A percentile compares a stretch with the other conserved stretches of the same genome.
phyloP scores from a whole-genome alignment of 2,797 vertebrate species.

The Alexandromys oeconomus region DNA sequence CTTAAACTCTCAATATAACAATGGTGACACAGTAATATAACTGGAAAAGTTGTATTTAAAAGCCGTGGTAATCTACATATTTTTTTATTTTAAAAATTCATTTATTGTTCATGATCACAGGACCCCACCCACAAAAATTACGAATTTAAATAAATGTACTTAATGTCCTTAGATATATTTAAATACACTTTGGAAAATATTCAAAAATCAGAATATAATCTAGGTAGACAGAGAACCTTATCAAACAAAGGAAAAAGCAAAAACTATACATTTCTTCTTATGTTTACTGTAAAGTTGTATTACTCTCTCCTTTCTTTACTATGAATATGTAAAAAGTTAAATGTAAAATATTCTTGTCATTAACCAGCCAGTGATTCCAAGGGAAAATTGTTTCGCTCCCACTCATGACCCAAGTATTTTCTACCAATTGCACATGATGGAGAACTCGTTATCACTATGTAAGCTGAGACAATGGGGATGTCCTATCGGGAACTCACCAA shows the following conservation, averaged over 20 bases:
- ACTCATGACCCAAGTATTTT: conserved; percentile 72
- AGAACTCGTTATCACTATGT: too few species aligned
- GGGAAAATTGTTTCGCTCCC: conserved; percentile 80
- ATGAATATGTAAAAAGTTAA: conserved; percentile 27
- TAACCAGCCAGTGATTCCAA: conserved; percentile 75
- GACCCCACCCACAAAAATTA: neutral
- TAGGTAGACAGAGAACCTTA: neutral
- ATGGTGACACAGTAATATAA: neutral
- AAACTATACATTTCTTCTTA: neutral
- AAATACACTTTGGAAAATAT: neutral
- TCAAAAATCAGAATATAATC: neutral
- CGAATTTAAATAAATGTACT: neutral
- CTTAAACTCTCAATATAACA: neutral
- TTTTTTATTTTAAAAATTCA: neutral
- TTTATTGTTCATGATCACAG: neutral
- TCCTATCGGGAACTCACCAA: too few species aligned
- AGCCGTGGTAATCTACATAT: neutral
- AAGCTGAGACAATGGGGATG: too few species aligned
- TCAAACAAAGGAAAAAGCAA: neutral
- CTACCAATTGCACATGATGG: too few species aligned
- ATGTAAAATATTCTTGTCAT: conserved; percentile 66
- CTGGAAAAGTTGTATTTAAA: neutral
- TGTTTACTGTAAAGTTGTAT: neutral
- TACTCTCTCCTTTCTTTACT: conserved; percentile 34
- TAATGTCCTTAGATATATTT: neutral